Conservation (phyloP, 2,888 invertebrate genomes). For the Neocrepidodera transversa region DNA sequence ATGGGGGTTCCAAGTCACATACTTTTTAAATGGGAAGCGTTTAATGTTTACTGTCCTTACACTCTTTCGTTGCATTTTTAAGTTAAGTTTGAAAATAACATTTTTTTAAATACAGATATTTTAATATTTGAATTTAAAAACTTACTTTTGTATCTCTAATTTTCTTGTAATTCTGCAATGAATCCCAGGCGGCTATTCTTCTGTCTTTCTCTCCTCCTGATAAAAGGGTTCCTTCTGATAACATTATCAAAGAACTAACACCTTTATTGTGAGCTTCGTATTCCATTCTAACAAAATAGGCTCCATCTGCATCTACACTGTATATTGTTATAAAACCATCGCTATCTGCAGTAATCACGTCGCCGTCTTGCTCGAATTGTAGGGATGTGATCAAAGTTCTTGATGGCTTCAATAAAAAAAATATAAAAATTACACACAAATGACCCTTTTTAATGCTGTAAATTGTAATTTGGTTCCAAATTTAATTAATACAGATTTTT, state of each 20-base stretch:
- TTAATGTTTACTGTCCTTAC: too few relatives aligned
- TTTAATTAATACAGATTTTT: too few relatives aligned
- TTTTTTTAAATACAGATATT: too few relatives aligned
- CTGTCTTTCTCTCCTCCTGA: slow-evolving; percentile 91
- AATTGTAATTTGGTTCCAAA: too few relatives aligned
- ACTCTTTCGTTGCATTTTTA: too few relatives aligned
- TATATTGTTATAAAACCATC: slow-evolving; percentile 92
- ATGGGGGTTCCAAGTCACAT: too few relatives aligned
- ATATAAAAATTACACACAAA: too few relatives aligned
- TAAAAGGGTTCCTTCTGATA: slow-evolving; percentile 88
- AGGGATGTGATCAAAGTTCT: slow-evolving; percentile 85
- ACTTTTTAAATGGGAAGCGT: too few relatives aligned
- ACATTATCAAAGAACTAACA: slow-evolving; percentile 85
- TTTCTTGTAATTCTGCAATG: slow-evolving; percentile 86
- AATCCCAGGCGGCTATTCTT: slow-evolving; percentile 92
- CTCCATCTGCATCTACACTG: slow-evolving; percentile 84
- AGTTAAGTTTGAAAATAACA: too few relatives aligned
- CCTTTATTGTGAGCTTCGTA: slow-evolving; percentile 90
- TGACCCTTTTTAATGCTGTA: too few relatives aligned
- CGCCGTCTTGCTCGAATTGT: slow-evolving; percentile 90
- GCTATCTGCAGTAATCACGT: slow-evolving; percentile 90
- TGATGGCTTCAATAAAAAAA: slow-evolving; percentile 69
- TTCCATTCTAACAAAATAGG: slow-evolving; percentile 87
- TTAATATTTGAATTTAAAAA: too few relatives aligned
- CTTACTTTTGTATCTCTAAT: slow-evolving; percentile 84